phyloP scores from a whole-genome alignment of 2,797 vertebrate species.

The Catharus ustulatus region DNA sequence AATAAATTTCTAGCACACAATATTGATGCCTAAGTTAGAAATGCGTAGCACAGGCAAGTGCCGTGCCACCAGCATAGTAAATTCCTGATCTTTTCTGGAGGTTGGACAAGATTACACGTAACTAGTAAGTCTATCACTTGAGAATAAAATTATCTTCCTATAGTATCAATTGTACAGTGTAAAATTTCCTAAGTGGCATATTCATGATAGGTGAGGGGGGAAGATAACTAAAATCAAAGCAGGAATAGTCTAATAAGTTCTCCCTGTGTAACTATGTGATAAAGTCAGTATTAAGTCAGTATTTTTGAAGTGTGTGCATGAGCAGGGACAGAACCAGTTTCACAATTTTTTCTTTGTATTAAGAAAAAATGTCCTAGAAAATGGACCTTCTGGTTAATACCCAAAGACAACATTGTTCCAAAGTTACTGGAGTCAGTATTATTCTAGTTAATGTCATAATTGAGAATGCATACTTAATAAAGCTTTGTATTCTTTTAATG shows the following conservation, averaged over 20 bases:
- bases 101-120: background rate
- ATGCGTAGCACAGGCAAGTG: background rate
- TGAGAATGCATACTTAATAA: background rate
- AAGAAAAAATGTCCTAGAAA: background rate
- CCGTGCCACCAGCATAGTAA: background rate
- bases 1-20: background rate
- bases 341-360: background rate
- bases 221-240: rapidly evolving
- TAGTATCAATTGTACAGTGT: background rate
- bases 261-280: background rate
- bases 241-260: background rate
- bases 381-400: background rate
- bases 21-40: background rate
- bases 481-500: background rate
- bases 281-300: background rate
- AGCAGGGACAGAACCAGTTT: background rate
- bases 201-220: background rate
- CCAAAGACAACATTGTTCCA: background rate
- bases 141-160: background rate
- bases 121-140: background rate
- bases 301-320: background rate
- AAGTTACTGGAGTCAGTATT: background rate
- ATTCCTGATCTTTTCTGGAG: background rate
- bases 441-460: background rate
- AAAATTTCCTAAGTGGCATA: background rate